Conservation (phyloP, 2,888 invertebrate species). For the Heliconius charithonia region DNA sequence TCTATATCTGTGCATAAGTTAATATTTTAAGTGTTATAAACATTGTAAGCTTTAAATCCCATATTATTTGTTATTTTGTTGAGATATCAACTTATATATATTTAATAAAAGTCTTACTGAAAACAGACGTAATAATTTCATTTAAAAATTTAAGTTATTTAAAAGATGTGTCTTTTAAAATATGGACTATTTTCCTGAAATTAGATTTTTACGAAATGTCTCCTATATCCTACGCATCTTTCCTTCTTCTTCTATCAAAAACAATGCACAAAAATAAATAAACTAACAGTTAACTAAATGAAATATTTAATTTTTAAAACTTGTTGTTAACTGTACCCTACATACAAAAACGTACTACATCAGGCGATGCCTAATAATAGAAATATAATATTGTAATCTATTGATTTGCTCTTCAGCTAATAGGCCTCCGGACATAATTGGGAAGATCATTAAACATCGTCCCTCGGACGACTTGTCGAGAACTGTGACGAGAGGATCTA, state of each 20-base stretch:
- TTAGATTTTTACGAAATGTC: background rate
- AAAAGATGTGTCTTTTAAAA: background rate
- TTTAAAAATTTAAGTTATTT: too few species aligned
- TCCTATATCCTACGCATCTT: background rate
- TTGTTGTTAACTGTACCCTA: background rate
- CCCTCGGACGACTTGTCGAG: constrained; percentile 30
- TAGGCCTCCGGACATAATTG: constrained; percentile 37
- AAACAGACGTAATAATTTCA: too few species aligned
- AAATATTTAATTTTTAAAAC: background rate
- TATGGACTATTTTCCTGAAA: background rate
- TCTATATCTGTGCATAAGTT: too few species aligned
- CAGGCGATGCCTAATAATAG: background rate
- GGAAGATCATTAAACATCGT: constrained; percentile 41
- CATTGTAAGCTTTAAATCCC: background rate
- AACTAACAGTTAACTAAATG: too few species aligned
- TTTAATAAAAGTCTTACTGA: too few species aligned
- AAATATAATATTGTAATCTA: constrained; percentile 20
- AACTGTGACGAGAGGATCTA: constrained; percentile 32
- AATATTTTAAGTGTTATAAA: too few species aligned
- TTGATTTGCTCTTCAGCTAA: constrained; percentile 34
- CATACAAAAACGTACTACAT: background rate
- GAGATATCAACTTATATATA: too few species aligned
- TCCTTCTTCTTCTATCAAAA: too few species aligned
- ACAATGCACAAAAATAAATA: too few species aligned
- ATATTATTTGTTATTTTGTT: too few species aligned